phyloP scores from a whole-genome alignment of 2,113 vertebrate species.

The Tamias sibiricus region DNA sequence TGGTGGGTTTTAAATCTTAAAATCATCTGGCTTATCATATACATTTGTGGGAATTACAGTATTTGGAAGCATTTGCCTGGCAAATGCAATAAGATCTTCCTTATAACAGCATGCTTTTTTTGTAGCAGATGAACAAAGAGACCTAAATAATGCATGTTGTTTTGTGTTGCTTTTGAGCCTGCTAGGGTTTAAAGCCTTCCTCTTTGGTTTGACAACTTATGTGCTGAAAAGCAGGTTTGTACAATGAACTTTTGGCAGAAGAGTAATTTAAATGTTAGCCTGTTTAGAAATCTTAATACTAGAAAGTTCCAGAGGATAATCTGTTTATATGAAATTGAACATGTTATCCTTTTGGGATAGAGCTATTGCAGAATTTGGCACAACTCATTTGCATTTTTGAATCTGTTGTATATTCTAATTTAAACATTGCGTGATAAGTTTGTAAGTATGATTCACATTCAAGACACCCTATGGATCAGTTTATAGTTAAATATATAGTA shows the following conservation, averaged over 20 bases:
- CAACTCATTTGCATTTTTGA: constrained; percentile 84
- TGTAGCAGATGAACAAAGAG: constrained; percentile 64
- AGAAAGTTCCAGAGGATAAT: constrained; percentile 84
- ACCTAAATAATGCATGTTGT: constrained; percentile 73
- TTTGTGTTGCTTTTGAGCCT: constrained; percentile 78
- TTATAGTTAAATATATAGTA: constrained; percentile 83
- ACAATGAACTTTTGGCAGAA: constrained; percentile 79
- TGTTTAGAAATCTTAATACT: constrained; percentile 84
- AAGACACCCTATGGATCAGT: constrained; percentile 84
- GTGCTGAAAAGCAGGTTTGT: constrained; percentile 80
- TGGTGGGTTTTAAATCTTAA: constrained; percentile 73
- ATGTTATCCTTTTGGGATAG: constrained; percentile 86
- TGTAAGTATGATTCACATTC: constrained; percentile 86
- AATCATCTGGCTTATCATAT: constrained; percentile 55
- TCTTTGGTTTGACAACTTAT: constrained; percentile 80
- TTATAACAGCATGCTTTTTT: constrained; percentile 67
- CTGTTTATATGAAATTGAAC: constrained; percentile 88
- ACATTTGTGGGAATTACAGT: constrained; percentile 54
- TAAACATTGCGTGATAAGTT: constrained; percentile 88
- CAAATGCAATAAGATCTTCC: constrained; percentile 74
- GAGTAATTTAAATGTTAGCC: constrained; percentile 82
- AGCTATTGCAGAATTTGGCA: constrained; percentile 86
- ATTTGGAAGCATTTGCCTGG: constrained; percentile 76
- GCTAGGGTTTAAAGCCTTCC: constrained; percentile 69
- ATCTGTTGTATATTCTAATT: constrained; percentile 85